Evolutionary conservation across 2,113 vertebrate species (phyloP), one percentile per base, ranked within the genome.

Genomic region (Crotalus tigris): DNA sequence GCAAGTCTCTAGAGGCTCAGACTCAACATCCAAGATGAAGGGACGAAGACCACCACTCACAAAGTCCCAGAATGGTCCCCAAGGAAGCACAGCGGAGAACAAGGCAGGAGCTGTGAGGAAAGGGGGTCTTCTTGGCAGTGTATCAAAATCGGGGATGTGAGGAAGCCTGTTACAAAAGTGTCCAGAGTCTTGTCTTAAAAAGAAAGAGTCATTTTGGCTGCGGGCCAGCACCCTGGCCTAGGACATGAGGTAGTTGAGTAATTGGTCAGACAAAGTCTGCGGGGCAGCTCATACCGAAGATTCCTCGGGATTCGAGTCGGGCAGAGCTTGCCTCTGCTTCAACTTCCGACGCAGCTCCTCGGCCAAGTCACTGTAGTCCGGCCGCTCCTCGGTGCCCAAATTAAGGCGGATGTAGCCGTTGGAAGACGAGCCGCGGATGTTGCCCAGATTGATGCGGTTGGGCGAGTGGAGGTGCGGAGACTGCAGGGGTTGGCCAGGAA

Each of bases 401-500:
- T 99, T 99, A 95, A 99, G 97, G n/a, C 99, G 98, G 96, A 99
- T 99, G 92, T 99, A 99, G 4, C 99, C 99, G 0, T 99, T 99
- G 98, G 98, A 98, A 0, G 98, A 98, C 1, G 97, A 97, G 95
- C 98, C 98, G n/a, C 99, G 96, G 91, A 99, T 98, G 13, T 98
- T 98, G 85, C 99, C 98, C 90, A 99, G 97, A 96, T 99, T 99
- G 95, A 99, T 98, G 58, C 99, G 98, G 93, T 98, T 99, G 29
- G 98, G 98, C 26, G 98, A 98, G 97, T 98, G 95, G 13, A 95
- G 92, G 8, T 97, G 96, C 0, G 97, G 97, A 55, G 98, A 98
- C 58, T 98, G 99, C 89, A 99, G 98, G 87, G 99, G 99, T 96
- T 99, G 99, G 57, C 99, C 99, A 0, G 99, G 99, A 90, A 99